Conservation (phyloP, 2,888 invertebrate genomes). For the Zaprionus lineosus region DNA sequence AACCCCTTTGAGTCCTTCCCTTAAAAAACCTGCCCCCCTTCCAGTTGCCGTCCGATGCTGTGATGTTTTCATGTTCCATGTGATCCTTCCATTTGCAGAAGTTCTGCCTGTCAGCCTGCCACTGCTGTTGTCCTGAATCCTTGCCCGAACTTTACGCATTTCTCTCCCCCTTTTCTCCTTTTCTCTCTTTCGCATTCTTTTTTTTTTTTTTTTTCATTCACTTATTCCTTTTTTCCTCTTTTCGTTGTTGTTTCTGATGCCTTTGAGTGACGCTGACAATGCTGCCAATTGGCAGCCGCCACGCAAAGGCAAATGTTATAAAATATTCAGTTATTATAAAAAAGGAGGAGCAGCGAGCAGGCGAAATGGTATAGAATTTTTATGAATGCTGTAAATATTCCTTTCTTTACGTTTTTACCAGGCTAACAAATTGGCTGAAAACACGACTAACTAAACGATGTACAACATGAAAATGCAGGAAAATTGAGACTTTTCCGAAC, state of each 20-base stretch:
- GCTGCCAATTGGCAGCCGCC: conserved; percentile 70
- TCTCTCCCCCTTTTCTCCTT: too few species aligned
- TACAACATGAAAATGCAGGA: neutral
- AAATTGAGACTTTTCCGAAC: too few species aligned
- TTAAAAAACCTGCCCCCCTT: too few species aligned
- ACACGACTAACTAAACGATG: conserved; percentile 1
- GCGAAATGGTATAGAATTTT: conserved; percentile 4
- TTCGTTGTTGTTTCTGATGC: conserved; percentile 38
- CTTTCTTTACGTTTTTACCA: conserved; percentile 27
- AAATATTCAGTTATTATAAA: conserved; percentile 67
- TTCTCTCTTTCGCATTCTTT: neutral
- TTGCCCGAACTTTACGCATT: conserved; percentile 45
- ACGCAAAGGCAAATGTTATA: conserved; percentile 55
- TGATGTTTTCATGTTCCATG: too few species aligned
- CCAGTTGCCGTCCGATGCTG: too few species aligned
- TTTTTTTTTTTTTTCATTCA: neutral
- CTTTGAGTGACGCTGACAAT: conserved; percentile 71
- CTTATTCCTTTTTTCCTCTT: neutral
- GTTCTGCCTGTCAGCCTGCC: too few species aligned
- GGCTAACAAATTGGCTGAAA: conserved; percentile 36
- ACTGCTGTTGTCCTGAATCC: conserved; percentile 42
- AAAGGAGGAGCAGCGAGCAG: conserved; percentile 33
- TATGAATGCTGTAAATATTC: conserved; percentile 29
- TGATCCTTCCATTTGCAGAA: too few species aligned
- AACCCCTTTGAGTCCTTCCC: too few species aligned